These are phyloP conservation scores for Sinocyclocheilus maitianheensis DNA, from an alignment of 2,113 vertebrate species.

Conservation along the genomic window DNA sequence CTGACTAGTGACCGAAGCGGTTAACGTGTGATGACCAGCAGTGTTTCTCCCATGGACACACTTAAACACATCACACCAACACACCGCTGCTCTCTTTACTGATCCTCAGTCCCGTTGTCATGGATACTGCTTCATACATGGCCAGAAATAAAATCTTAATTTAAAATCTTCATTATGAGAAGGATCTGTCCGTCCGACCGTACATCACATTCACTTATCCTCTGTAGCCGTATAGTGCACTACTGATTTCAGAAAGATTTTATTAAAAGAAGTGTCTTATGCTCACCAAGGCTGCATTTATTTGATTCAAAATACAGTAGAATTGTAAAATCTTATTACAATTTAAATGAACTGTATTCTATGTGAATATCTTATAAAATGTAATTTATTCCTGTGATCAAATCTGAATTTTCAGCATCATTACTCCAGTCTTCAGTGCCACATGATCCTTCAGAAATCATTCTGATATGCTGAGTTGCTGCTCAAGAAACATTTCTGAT, in stretches of 20 bases:
- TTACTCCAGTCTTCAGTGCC: background rate
- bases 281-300: background rate
- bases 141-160: constrained; percentile 2
- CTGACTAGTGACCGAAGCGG: background rate
- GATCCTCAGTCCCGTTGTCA: constrained; percentile 15
- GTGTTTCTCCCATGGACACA: background rate
- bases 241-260: too few species aligned
- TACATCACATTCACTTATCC: background rate
- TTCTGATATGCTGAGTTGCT: background rate
- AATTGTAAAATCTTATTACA: background rate
- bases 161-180: background rate
- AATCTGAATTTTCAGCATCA: background rate
- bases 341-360: background rate
- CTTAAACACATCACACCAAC: constrained; percentile 40
- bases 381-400: background rate
- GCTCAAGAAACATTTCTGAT: too few species aligned
- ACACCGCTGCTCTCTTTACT: constrained; percentile 35
- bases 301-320: background rate
- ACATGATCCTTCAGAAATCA: background rate
- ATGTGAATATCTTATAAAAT: background rate
- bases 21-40: background rate
- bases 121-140: constrained; percentile 26
- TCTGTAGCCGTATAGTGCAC: background rate
- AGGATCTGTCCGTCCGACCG: background rate
- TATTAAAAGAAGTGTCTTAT: too few species aligned